Conservation (phyloP, 1,140 invertebrate genomes). For the Megathymus violae region DNA sequence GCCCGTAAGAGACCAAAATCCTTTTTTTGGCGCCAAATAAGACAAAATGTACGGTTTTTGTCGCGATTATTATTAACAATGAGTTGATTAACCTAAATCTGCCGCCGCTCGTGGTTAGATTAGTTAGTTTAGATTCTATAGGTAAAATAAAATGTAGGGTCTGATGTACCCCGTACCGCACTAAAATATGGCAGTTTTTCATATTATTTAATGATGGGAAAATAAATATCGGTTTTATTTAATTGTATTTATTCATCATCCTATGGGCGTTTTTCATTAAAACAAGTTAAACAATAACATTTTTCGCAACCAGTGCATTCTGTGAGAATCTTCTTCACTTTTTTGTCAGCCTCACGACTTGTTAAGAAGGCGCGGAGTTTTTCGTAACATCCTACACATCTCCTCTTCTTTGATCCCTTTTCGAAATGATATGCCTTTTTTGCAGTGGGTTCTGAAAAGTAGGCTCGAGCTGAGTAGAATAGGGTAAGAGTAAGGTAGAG, state of each 20-base stretch:
- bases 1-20: constrained; percentile 34
- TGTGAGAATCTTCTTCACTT: constrained; percentile 40
- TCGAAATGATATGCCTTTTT: constrained; percentile 32
- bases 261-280: constrained; percentile 37
- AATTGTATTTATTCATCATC: constrained; percentile 24
- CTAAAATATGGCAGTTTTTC: constrained; percentile 25
- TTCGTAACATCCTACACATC: constrained; percentile 40
- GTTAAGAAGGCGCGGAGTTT: constrained; percentile 40
- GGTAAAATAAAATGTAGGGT: constrained; percentile 5
- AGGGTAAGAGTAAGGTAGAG: background rate
- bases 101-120: constrained; percentile 25
- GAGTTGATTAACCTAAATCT: constrained; percentile 29
- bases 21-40: constrained; percentile 7
- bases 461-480: background rate
- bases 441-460: constrained; percentile 22
- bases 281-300: constrained; percentile 41
- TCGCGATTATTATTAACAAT: constrained; percentile 25
- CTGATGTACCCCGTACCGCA: constrained; percentile 1
- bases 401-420: constrained; percentile 39
- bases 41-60: constrained; percentile 6
- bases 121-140: constrained; percentile 31
- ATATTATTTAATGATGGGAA: constrained; percentile 30
- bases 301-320: constrained; percentile 40
- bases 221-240: constrained; percentile 35
- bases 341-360: constrained; percentile 41